These are phyloP conservation scores for Diprion similis DNA, from an alignment of 1,140 invertebrate species.

Conservation along the genomic window DNA sequence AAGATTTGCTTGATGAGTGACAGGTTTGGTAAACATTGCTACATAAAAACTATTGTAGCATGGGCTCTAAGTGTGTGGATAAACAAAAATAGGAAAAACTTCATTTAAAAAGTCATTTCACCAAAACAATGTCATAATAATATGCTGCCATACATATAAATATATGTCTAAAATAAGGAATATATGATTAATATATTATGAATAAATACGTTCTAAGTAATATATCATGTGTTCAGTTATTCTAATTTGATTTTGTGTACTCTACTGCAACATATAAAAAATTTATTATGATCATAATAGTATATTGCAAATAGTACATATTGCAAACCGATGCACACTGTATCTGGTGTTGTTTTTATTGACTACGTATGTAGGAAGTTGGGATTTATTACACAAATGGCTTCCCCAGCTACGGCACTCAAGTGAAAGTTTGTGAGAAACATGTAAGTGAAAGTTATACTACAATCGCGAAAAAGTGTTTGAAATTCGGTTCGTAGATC, in stretches of 20 bases:
- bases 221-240: background rate
- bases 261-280: no score
- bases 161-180: constrained; percentile 60
- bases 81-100: constrained; percentile 38
- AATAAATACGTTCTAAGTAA: constrained; percentile 53
- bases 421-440: background rate
- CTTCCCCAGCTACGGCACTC: background rate
- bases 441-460: background rate
- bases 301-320: no score
- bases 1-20: background rate
- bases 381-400: background rate
- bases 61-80: constrained; percentile 12
- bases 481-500: no score
- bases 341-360: no score
- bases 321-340: no score
- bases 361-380: background rate
- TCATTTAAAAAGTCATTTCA: constrained; percentile 56
- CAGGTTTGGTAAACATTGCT: background rate
- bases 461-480: no score
- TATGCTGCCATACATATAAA: constrained; percentile 62
- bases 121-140: constrained; percentile 57
- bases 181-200: constrained; percentile 52
- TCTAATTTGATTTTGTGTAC: no score
- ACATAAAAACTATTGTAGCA: background rate
- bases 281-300: no score